These are phyloP conservation scores for Alitta virens DNA, from an alignment of 2,888 invertebrate species.

Conservation along the genomic window DNA sequence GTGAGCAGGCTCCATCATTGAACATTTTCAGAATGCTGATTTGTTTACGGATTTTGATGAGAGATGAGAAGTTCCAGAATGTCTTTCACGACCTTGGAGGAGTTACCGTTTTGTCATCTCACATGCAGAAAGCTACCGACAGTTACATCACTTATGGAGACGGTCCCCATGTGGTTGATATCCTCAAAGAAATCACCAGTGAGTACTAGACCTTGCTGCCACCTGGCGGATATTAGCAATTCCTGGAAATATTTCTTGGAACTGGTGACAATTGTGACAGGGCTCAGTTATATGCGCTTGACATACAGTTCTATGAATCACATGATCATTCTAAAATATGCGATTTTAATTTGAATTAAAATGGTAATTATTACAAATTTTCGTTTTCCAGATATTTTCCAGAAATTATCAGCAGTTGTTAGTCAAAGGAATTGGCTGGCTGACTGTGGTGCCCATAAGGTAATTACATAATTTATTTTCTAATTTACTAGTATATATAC, in stretches of 20 bases:
- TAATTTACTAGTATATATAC: background rate
- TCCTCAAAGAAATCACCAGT: slow-evolving; percentile 55
- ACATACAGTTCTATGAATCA: no score
- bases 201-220: slow-evolving; percentile 27
- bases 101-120: slow-evolving; percentile 44
- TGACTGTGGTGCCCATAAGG: slow-evolving; percentile 44
- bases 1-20: slow-evolving; percentile 42
- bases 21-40: slow-evolving; percentile 46
- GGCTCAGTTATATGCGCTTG: no score
- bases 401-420: slow-evolving; percentile 48
- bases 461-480: slow-evolving; percentile 23
- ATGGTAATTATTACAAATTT: background rate
- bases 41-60: slow-evolving; percentile 49
- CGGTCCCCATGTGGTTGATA: slow-evolving; percentile 45
- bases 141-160: slow-evolving; percentile 48
- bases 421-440: slow-evolving; percentile 47
- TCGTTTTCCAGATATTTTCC: slow-evolving; percentile 50
- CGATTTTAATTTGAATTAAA: background rate
- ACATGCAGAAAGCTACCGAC: slow-evolving; percentile 45
- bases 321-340: background rate
- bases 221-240: no score
- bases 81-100: slow-evolving; percentile 44
- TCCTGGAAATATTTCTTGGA: no score
- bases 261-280: no score
- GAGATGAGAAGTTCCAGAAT: slow-evolving; percentile 46